Conservation (phyloP, 1,140 invertebrate genomes). For the Homarus americanus region DNA sequence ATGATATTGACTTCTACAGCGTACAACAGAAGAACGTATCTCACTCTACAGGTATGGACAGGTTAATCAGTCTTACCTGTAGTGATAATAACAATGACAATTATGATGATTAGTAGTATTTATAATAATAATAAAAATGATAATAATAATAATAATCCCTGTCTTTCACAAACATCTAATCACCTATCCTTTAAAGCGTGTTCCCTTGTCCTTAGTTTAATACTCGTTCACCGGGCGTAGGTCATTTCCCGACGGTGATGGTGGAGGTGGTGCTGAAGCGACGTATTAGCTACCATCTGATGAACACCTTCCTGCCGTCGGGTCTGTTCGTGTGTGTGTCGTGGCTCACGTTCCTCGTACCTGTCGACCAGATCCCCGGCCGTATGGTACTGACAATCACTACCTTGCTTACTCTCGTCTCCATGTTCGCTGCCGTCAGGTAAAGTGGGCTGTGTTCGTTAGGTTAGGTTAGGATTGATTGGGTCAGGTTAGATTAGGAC, state of each 20-base stretch:
- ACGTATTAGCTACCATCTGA: constrained; percentile 72
- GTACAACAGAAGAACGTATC: constrained; percentile 50
- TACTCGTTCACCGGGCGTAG: too few species aligned
- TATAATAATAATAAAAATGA: too few species aligned
- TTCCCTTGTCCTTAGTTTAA: too few species aligned
- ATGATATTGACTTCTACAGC: constrained; percentile 57
- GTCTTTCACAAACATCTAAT: too few species aligned
- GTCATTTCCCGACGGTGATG: constrained; percentile 56
- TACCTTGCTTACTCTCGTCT: constrained; percentile 82
- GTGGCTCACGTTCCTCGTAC: constrained; percentile 84
- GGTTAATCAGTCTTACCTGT: too few species aligned
- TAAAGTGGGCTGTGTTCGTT: too few species aligned
- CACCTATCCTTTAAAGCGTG: too few species aligned
- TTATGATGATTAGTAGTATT: too few species aligned
- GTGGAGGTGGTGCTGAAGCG: constrained; percentile 63
- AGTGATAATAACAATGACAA: too few species aligned
- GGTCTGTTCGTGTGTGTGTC: constrained; percentile 84
- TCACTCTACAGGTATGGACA: constrained; percentile 32
- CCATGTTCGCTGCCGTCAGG: constrained; percentile 84
- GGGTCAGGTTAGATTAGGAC: too few species aligned
- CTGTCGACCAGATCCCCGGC: constrained; percentile 83
- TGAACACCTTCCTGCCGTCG: constrained; percentile 82
- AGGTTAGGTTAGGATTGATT: constrained; percentile 79
- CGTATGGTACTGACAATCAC: constrained; percentile 82
- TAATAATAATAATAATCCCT: too few species aligned